Conservation (phyloP, 2,888 invertebrate genomes). For the Cheilosia urbana region DNA sequence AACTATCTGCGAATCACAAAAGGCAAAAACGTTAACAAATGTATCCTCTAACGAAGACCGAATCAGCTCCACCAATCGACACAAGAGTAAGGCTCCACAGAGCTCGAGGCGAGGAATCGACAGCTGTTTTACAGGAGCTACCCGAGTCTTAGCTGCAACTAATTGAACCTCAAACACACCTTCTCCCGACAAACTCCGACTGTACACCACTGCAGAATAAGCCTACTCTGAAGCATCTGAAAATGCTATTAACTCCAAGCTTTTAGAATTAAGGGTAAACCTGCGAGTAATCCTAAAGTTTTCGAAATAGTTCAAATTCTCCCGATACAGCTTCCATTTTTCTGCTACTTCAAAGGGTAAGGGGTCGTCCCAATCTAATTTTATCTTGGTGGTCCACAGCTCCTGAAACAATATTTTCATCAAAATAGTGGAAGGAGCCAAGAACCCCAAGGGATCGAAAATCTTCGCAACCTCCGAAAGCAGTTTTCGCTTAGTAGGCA, state of each 20-base stretch:
- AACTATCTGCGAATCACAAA: conserved; percentile 26
- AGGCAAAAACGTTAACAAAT: no score
- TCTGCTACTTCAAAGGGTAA: no score
- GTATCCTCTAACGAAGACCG: conserved; percentile 17
- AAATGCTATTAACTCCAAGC: no score
- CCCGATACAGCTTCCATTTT: not conserved
- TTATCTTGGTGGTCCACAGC: not conserved
- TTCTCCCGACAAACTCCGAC: no score
- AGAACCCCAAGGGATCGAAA: conserved; percentile 7
- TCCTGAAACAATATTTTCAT: not conserved
- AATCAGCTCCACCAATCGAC: conserved; percentile 7
- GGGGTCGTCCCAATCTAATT: not conserved
- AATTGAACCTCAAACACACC: no score
- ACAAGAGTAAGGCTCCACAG: not conserved
- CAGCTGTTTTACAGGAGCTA: not conserved
- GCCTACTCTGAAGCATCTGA: no score
- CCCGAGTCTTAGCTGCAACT: not conserved
- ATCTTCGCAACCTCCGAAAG: not conserved
- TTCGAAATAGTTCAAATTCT: no score
- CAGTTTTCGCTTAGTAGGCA: conserved; percentile 12
- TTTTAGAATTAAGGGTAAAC: no score
- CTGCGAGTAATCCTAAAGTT: no score
- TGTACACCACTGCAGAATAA: no score
- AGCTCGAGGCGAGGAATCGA: conserved; percentile 23
- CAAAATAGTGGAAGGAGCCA: not conserved